Percentiles rank a stretch among this genome's conserved stretches.
Evolutionary conservation across 2,888 invertebrate genomes (phyloP).

Genomic region (Pandemis cinnamomeana): DNA sequence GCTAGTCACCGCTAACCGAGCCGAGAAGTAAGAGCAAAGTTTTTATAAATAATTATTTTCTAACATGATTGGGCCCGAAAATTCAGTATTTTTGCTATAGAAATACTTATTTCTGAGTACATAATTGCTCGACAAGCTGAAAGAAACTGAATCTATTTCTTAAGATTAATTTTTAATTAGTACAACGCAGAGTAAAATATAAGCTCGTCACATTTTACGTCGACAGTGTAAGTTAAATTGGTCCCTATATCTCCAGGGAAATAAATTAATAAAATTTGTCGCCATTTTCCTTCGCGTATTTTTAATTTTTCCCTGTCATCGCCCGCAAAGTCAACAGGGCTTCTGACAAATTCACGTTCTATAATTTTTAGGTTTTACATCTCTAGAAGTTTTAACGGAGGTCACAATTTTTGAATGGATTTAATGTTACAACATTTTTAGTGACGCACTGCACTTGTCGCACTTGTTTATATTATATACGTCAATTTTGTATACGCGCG

Average conservation of each 20-base stretch:
- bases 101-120: background rate
- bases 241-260: slow-evolving; percentile 9
- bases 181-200: slow-evolving; percentile 12
- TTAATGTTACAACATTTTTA: no score
- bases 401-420: background rate
- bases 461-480: no score
- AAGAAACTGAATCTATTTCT: background rate
- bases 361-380: no score
- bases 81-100: no score
- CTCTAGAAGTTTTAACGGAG: background rate
- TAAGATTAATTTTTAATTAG: slow-evolving; percentile 15
- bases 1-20: no score
- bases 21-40: no score
- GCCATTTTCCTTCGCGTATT: slow-evolving; percentile 1
- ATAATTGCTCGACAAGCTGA: background rate
- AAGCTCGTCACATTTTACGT: slow-evolving; percentile 16
- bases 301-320: slow-evolving; percentile 7
- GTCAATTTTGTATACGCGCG: no score
- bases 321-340: background rate
- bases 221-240: slow-evolving; percentile 19
- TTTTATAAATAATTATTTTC: background rate
- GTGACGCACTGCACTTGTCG: no score
- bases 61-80: background rate
- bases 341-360: background rate
- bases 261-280: slow-evolving; percentile 24